Conservation (phyloP, 2,113 vertebrate species). For the Tachysurus vachellii region DNA sequence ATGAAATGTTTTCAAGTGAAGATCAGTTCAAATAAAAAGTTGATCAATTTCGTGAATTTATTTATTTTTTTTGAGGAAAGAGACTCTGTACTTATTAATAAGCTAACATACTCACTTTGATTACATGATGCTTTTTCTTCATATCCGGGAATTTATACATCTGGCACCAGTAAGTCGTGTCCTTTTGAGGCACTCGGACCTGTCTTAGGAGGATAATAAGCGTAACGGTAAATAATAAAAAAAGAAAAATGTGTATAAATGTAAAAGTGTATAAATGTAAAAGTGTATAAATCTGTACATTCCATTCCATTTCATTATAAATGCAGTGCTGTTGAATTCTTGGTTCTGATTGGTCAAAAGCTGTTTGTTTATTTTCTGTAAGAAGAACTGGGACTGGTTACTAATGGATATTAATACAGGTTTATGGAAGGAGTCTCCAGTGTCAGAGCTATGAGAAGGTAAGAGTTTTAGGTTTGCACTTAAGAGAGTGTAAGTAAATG, state of each 20-base stretch:
- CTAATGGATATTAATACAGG: neutral
- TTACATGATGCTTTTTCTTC: conserved; percentile 81
- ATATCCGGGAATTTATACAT: conserved; percentile 84
- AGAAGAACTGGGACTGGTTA: neutral
- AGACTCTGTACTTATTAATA: neutral
- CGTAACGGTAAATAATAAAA: neutral
- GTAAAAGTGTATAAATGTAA: too few species aligned
- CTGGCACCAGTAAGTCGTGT: conserved; percentile 88
- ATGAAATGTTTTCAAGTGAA: too few species aligned
- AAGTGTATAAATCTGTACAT: neutral
- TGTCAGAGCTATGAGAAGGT: neutral
- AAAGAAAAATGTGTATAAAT: neutral
- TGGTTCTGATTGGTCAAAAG: too few species aligned
- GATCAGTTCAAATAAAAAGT: too few species aligned
- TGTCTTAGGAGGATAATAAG: conserved; percentile 79
- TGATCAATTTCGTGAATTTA: neutral
- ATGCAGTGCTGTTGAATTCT: neutral
- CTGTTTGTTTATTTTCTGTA: neutral
- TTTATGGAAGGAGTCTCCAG: neutral
- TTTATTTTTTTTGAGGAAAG: neutral
- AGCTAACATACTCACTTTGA: conserved; percentile 79
- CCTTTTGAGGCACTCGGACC: conserved; percentile 83
- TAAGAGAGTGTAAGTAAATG: neutral
- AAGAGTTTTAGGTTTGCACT: neutral
- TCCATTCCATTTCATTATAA: neutral